Evolutionary conservation across 2,113 vertebrate genomes (phyloP), one percentile per base, ranked within the genome.

Genomic region (Neogale vison): DNA sequence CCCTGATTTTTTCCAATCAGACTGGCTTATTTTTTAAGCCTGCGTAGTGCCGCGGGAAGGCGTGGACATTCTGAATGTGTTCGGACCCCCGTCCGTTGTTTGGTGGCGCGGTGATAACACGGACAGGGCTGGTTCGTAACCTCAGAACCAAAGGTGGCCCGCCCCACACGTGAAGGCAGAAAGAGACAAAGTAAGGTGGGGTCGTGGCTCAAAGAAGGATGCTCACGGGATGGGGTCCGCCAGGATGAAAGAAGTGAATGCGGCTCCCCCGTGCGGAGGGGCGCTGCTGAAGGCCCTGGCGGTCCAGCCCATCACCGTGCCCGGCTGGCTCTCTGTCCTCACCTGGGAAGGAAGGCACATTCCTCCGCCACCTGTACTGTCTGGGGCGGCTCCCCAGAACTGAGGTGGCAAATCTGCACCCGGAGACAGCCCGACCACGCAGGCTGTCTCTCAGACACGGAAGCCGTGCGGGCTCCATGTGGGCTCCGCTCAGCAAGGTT

Each of bases 401-500:
- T 0, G 90, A 89, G 50, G 18, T 2, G 6, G 36, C 55, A 47
- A 90, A 93, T 45, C 95, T 85, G 17, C 36, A 7, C 45, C 24
- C 52, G 71, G 97, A 57, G 17, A n/a, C 31, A 91, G 31, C 88
- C 42, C 50, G 71, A 36, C 26, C 91, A 14, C 24, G 1, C 24
- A 45, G 88, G 76, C 47, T 24, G 8, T 7, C 61, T 89, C 55
- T 71, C 77, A n/a, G 34, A 94, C 36, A 5, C 67, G 72, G 94
- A 95, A 95, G 82, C 24, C 11, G 89, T n/a, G 7, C 76, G 94
- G 97, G 97, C 97, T 97, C 97, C 71, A 96, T 95, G 92, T 93
- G 95, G 92, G 59, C 72, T 96, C 96, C 91, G 59, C 93, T 98
- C 98, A 98, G 97, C 95, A 67, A 97, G 80, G 95, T 92, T 92